Evolutionary conservation across 2,797 vertebrate species (phyloP), one percentile per base, ranked within the genome.

Genomic region (Micropoecilia bifurca): DNA sequence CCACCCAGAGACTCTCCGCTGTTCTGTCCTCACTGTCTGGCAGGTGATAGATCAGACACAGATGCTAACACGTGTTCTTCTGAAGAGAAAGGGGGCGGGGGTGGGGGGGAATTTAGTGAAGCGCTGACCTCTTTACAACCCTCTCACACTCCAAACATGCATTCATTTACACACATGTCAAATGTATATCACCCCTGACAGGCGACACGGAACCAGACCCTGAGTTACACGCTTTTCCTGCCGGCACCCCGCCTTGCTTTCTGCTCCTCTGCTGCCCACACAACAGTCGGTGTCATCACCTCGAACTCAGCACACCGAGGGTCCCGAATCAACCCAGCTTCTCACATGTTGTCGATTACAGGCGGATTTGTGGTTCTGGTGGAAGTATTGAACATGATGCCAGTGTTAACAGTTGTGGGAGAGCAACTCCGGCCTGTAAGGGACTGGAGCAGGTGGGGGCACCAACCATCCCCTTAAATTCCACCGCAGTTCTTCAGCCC

Each of bases 1-100:
- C 91, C 92, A 94, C 93, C 92, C 90, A 88, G 85, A 85, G 82
- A 69, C 87, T 87, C 84, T 55, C 36, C 28, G 14, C 57, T 81
- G 89, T 82, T 88, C 84, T 90, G 90, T 94, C 90, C 90, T 90
- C 93, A 84, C 91, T 88, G 92, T 91, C 90, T 92, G 90, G 90
- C 94, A 94, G 93, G 92, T 94, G 93, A 93, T 90, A 91, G 91
- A 93, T 93, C 91, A 90, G 90, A 92, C 91, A 90, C 82, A 75
- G 89, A 90, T 82, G 61, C 81, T 71, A 92, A 93, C 92, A 92
- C 87, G 79, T 92, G 93, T 94, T 93, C 84, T 85, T 90, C 86
- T 84, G 75, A 91, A 89, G 50, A 25, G 7, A 53, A 2, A 8
- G 13, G 89, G 87, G 80, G 7, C 3, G 89, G 87, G 80, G 7